phyloP scores from a whole-genome alignment of 2,113 vertebrate genomes.

The Taurulus bubalis region DNA sequence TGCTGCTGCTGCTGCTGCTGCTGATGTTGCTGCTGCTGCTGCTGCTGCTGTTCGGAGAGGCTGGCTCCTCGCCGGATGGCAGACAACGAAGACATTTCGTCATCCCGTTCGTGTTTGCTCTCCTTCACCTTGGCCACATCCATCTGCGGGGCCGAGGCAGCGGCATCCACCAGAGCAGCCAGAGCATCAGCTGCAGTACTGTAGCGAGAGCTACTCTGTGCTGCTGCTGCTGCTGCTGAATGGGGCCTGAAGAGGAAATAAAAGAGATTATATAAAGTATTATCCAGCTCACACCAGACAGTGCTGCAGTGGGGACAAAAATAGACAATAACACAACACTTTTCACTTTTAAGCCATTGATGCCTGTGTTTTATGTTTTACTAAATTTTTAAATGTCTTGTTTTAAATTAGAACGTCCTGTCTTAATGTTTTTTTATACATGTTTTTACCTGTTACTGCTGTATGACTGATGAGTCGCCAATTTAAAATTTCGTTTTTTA shows the following conservation, averaged over 20 bases:
- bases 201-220: slow-evolving; percentile 91
- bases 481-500: no score
- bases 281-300: no score
- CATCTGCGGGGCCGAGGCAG: slow-evolving; percentile 95
- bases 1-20: slow-evolving; percentile 41
- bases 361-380: no score
- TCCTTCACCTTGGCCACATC: slow-evolving; percentile 94
- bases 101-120: slow-evolving; percentile 91
- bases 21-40: background rate
- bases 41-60: slow-evolving; percentile 81
- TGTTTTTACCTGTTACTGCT: no score
- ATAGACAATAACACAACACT: no score
- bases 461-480: no score
- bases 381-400: no score
- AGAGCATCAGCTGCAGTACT: slow-evolving; percentile 95
- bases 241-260: slow-evolving; percentile 74
- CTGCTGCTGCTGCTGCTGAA: slow-evolving; percentile 73
- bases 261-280: background rate
- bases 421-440: no score
- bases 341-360: no score
- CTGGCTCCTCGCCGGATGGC: slow-evolving; percentile 82
- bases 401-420: no score
- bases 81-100: slow-evolving; percentile 82
- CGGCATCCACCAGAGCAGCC: slow-evolving; percentile 95
- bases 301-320: no score